Percentiles rank a stretch among this genome's conserved stretches.
phyloP scores from a whole-genome alignment of 1,140 invertebrate genomes.

The Papilio polytes region DNA sequence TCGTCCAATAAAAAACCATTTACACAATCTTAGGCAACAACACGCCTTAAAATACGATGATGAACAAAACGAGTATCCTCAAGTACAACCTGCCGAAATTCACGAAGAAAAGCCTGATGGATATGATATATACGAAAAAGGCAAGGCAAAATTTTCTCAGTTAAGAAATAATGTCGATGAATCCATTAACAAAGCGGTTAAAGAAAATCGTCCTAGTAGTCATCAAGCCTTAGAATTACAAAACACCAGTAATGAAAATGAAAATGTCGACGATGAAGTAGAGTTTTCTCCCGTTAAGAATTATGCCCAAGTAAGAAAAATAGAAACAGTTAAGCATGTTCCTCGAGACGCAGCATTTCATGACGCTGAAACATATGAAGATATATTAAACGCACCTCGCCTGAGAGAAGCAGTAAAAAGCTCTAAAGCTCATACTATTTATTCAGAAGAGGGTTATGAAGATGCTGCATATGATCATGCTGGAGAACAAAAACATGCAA shows the following conservation, averaged over 20 bases:
- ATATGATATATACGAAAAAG: slow-evolving; percentile 79
- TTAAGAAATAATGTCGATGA: slow-evolving; percentile 72
- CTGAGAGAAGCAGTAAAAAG: slow-evolving; percentile 88
- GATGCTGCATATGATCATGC: slow-evolving; percentile 91
- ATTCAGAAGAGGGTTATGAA: slow-evolving; percentile 91
- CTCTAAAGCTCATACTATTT: slow-evolving; percentile 89
- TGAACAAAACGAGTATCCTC: slow-evolving; percentile 79
- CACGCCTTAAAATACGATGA: slow-evolving; percentile 78
- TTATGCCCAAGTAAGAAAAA: slow-evolving; percentile 88
- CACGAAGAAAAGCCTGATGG: slow-evolving; percentile 67
- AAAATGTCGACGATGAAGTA: slow-evolving; percentile 59
- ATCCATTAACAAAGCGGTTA: slow-evolving; percentile 68
- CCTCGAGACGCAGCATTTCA: slow-evolving; percentile 84
- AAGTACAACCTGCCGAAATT: slow-evolving; percentile 56
- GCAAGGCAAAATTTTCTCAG: slow-evolving; percentile 68
- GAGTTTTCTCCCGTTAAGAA: slow-evolving; percentile 88
- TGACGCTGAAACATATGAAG: slow-evolving; percentile 85
- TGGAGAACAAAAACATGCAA: slow-evolving; percentile 88
- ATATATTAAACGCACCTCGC: slow-evolving; percentile 85
- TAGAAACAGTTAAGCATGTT: slow-evolving; percentile 85
- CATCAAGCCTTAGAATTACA: slow-evolving; percentile 66
- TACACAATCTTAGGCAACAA: slow-evolving; percentile 69
- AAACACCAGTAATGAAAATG: slow-evolving; percentile 48
- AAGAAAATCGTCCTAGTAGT: slow-evolving; percentile 60
- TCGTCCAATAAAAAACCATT: slow-evolving; percentile 71